A percentile compares a stretch with the other conserved stretches of the same genome.
Conservation (phyloP, 2,888 invertebrate genomes). For the Meiosimyza decipiens region DNA sequence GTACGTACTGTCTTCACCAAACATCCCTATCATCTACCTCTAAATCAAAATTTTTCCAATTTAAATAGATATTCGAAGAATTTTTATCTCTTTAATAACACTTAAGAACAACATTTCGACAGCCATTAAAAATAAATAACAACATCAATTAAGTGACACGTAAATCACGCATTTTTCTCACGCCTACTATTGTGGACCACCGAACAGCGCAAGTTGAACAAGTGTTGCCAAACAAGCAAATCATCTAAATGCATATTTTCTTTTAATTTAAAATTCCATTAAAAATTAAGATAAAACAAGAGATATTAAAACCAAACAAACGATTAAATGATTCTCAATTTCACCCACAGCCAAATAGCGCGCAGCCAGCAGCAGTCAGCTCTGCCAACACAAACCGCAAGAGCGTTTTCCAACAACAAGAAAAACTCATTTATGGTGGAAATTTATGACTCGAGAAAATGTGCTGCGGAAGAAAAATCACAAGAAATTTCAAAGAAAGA, state of each 20-base stretch:
- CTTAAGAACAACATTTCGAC: too few relatives aligned
- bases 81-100: not conserved
- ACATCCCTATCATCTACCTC: not conserved
- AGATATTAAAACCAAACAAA: not conserved
- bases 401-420: not conserved
- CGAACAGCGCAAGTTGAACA: not conserved
- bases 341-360: not conserved
- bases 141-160: not conserved
- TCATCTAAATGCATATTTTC: not conserved
- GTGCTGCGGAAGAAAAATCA: too few relatives aligned
- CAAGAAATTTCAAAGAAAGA: too few relatives aligned
- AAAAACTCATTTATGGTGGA: not conserved
- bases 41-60: too few relatives aligned
- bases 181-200: not conserved
- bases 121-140: not conserved
- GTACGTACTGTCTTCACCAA: too few relatives aligned
- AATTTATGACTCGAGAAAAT: too few relatives aligned
- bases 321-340: not conserved
- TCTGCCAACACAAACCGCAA: not conserved
- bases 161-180: not conserved
- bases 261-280: constrained; percentile 14
- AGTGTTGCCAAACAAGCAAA: constrained; percentile 7
- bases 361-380: not conserved
- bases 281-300: not conserved
- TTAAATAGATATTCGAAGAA: not conserved